Evolutionary conservation across 2,113 vertebrate species (phyloP).

Genomic region (Monarcha castaneiventris): DNA sequence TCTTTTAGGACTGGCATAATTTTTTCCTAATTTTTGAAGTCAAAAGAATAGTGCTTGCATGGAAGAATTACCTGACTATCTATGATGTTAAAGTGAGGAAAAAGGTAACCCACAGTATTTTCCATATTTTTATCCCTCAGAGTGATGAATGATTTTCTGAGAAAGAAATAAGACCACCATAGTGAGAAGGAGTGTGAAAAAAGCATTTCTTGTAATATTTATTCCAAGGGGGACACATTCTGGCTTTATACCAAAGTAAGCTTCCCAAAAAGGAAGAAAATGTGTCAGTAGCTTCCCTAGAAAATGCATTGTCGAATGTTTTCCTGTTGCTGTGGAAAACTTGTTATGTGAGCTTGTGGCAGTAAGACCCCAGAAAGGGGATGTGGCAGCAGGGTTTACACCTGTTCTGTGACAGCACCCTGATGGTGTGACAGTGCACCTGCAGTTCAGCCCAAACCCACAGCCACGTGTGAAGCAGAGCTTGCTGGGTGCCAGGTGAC

Average conservation of each 20-base stretch:
- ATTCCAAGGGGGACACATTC: not conserved
- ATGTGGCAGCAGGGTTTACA: not conserved
- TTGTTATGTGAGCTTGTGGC: not conserved
- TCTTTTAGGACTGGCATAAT: not conserved
- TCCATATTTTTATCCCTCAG: not conserved
- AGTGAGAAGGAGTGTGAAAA: not conserved
- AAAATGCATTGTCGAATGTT: not conserved
- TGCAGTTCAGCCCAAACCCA: not conserved
- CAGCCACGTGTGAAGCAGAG: not conserved
- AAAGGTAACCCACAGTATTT: not conserved
- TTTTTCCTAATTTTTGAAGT: not conserved
- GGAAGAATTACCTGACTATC: not conserved
- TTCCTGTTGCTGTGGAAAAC: not conserved
- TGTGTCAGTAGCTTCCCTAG: not conserved
- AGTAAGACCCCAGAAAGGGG: not conserved
- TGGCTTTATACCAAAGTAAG: not conserved
- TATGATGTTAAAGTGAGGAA: not conserved
- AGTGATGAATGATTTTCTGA: not conserved
- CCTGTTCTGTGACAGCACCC: not conserved
- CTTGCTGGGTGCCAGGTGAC: not conserved
- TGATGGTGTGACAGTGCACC: accelerated
- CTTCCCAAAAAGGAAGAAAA: not conserved
- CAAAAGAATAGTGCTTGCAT: not conserved
- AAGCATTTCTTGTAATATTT: not conserved
- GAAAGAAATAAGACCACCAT: not conserved